Percentiles rank a stretch among this genome's conserved stretches.
These are phyloP conservation scores for Etheostoma spectabile DNA, from an alignment of 2,113 vertebrate species.

Conservation along the genomic window DNA sequence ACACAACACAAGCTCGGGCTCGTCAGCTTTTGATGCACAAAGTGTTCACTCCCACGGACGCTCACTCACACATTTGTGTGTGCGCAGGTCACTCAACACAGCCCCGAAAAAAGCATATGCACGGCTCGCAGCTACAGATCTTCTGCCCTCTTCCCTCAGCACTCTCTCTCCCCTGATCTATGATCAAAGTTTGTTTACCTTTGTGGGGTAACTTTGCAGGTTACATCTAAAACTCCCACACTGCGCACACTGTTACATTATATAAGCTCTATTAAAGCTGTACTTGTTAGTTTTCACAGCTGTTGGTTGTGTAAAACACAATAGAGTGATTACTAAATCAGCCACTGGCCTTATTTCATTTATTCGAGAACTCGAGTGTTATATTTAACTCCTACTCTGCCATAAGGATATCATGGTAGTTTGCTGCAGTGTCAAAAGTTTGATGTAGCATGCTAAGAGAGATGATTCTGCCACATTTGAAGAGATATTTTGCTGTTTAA, in stretches of 20 bases:
- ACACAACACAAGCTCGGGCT: slow-evolving; percentile 73
- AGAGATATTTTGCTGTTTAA: too few species aligned
- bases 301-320: slow-evolving; percentile 63
- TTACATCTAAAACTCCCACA: slow-evolving; percentile 72
- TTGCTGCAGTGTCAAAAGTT: neutral
- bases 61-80: slow-evolving; percentile 40
- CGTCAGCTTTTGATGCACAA: slow-evolving; percentile 60
- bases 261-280: slow-evolving; percentile 67
- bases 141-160: slow-evolving; percentile 39
- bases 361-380: slow-evolving; percentile 35
- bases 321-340: slow-evolving; percentile 40
- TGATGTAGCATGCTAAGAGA: neutral
- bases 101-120: slow-evolving; percentile 29
- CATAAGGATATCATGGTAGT: neutral
- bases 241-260: slow-evolving; percentile 56
- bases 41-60: slow-evolving; percentile 56
- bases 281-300: slow-evolving; percentile 40
- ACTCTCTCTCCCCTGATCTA: slow-evolving; percentile 34
- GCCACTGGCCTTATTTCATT: slow-evolving; percentile 25
- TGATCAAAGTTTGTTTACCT: slow-evolving; percentile 78
- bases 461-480: neutral
- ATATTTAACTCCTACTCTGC: slow-evolving; percentile 36
- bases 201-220: slow-evolving; percentile 69
- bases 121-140: slow-evolving; percentile 39
- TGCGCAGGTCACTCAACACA: slow-evolving; percentile 50